Percentiles rank a stretch among this genome's conserved stretches.
phyloP scores from a whole-genome alignment of 2,888 invertebrate genomes.

The Didymodactylos carnosus region DNA sequence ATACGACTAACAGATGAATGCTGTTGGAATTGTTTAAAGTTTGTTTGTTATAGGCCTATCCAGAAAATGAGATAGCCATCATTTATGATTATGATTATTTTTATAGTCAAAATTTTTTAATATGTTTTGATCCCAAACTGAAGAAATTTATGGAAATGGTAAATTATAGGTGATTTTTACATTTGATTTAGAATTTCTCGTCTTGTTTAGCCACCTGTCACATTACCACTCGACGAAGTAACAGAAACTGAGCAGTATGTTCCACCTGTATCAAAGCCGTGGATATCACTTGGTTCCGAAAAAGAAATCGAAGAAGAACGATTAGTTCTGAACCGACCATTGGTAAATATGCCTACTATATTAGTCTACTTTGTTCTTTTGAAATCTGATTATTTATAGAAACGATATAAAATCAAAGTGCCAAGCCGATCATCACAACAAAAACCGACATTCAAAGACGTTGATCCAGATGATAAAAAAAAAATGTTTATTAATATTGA shows the following conservation, averaged over 20 bases:
- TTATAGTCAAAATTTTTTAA: conserved; percentile 32
- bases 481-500: conserved; percentile 28
- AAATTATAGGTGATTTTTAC: neutral
- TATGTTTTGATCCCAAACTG: conserved; percentile 1
- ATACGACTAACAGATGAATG: neutral
- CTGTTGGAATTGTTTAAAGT: neutral
- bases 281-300: conserved; percentile 30
- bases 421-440: neutral
- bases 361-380: neutral
- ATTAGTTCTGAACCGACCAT: conserved; percentile 21
- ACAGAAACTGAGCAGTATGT: conserved; percentile 20
- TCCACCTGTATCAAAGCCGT: conserved; percentile 30
- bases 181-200: neutral
- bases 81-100: conserved; percentile 32
- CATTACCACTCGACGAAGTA: neutral
- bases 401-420: neutral
- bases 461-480: conserved; percentile 28
- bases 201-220: neutral
- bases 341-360: no score
- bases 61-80: conserved; percentile 30
- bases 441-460: conserved; percentile 23
- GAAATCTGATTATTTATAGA: neutral
- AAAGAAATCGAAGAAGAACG: conserved; percentile 29
- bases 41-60: conserved; percentile 25
- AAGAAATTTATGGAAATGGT: conserved; percentile 5